Conservation (phyloP, 2,888 invertebrate species). For the Cepaea hortensis region DNA sequence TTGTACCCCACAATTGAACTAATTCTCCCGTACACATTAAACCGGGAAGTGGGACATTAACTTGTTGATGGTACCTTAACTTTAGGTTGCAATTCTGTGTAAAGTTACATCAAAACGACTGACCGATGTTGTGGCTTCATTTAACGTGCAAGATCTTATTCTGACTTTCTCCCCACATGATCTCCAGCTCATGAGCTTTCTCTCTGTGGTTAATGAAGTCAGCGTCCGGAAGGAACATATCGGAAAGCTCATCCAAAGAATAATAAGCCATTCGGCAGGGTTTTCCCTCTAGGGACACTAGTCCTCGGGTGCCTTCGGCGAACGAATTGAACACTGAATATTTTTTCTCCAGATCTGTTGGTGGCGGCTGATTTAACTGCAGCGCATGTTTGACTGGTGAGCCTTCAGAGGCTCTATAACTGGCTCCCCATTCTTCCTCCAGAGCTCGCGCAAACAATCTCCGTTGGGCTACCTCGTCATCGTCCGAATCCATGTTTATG, state of each 20-base stretch:
- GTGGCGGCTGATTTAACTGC: neutral
- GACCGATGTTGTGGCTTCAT: neutral
- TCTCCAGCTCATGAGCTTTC: slow-evolving; percentile 18
- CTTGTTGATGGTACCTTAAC: no score
- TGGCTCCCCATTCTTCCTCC: slow-evolving; percentile 33
- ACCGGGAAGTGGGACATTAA: no score
- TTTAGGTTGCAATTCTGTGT: no score
- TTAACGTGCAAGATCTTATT: neutral
- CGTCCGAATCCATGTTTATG: neutral
- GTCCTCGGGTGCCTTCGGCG: neutral
- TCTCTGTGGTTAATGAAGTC: neutral
- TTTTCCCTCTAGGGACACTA: neutral
- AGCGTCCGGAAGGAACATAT: neutral
- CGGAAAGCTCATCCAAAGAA: neutral
- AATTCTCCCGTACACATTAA: no score
- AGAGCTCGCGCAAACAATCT: slow-evolving; percentile 2
- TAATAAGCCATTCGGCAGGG: neutral
- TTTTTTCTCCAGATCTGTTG: neutral
- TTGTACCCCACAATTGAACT: no score
- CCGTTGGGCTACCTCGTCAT: neutral
- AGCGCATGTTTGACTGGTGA: neutral
- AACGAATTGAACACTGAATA: neutral
- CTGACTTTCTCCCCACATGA: slow-evolving; percentile 27
- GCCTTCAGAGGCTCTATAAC: neutral
- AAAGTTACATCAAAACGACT: neutral